Percentiles rank a stretch among this genome's conserved stretches.
Conservation (phyloP, 2,797 vertebrate genomes). For the Gambusia yucatana region DNA sequence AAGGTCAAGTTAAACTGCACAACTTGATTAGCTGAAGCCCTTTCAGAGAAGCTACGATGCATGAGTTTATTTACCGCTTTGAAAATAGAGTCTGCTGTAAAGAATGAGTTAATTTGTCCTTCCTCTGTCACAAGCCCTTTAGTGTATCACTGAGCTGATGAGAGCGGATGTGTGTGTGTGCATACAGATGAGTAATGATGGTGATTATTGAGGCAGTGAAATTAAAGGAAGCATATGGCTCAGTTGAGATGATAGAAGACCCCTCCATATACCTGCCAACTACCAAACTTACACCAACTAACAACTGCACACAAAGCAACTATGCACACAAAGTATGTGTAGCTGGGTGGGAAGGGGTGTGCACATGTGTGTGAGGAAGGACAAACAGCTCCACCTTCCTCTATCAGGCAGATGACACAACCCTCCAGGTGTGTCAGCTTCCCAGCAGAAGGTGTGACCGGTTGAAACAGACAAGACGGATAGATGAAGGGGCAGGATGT, state of each 20-base stretch:
- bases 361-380: slow-evolving; percentile 54
- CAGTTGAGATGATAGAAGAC: slow-evolving; percentile 68
- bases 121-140: slow-evolving; percentile 56
- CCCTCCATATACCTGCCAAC: slow-evolving; percentile 63
- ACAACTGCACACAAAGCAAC: slow-evolving; percentile 5
- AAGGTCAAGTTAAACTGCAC: not conserved
- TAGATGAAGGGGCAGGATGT: slow-evolving; percentile 32
- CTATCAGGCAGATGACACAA: slow-evolving; percentile 50
- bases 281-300: slow-evolving; percentile 25
- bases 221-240: slow-evolving; percentile 80
- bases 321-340: slow-evolving; percentile 6
- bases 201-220: slow-evolving; percentile 75
- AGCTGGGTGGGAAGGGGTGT: slow-evolving; percentile 10
- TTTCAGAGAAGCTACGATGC: slow-evolving; percentile 20
- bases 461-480: slow-evolving; percentile 60
- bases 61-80: slow-evolving; percentile 25
- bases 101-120: slow-evolving; percentile 55
- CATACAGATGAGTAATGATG: slow-evolving; percentile 72
- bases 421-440: slow-evolving; percentile 55
- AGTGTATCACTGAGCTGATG: slow-evolving; percentile 38
- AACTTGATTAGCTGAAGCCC: slow-evolving; percentile 7
- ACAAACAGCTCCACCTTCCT: slow-evolving; percentile 60
- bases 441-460: slow-evolving; percentile 62
- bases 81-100: slow-evolving; percentile 34
- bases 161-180: slow-evolving; percentile 7